Percentiles rank a stretch among this genome's conserved stretches.
phyloP scores from a whole-genome alignment of 2,113 vertebrate species.

The Misgurnus anguillicaudatus region DNA sequence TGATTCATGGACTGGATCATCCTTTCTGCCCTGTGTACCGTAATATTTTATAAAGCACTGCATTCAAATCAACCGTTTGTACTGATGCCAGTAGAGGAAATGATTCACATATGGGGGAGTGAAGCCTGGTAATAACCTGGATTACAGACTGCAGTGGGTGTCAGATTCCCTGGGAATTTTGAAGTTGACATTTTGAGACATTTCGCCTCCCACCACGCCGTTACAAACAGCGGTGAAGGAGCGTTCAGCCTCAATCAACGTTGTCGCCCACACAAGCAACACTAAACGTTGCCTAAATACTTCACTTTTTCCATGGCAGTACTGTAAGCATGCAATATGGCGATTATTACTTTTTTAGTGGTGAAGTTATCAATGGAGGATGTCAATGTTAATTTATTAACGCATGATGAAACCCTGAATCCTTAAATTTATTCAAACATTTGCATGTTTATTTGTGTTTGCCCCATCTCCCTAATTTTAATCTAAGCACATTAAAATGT shows the following conservation, averaged over 20 bases:
- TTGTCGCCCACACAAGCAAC: constrained; percentile 38
- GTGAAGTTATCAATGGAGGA: background rate
- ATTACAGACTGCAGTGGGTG: constrained; percentile 54
- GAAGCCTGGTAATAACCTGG: constrained; percentile 54
- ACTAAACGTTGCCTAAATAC: background rate
- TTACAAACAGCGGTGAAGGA: constrained; percentile 16
- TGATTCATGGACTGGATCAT: constrained; percentile 15
- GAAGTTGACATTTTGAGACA: constrained; percentile 51
- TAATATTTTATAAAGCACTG: constrained; percentile 45
- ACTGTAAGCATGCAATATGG: background rate
- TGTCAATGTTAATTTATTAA: background rate
- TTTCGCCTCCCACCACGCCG: constrained; percentile 46
- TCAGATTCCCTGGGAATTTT: constrained; percentile 43
- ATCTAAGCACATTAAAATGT: constrained; percentile 10
- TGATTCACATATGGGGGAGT: constrained; percentile 47
- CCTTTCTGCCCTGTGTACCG: background rate
- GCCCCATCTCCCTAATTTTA: constrained; percentile 1
- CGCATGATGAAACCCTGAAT: background rate
- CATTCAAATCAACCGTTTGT: constrained; percentile 49
- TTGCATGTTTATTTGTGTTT: constrained; percentile 7
- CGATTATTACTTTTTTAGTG: background rate
- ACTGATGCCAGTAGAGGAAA: constrained; percentile 44
- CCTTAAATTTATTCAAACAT: constrained; percentile 10
- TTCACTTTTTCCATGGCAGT: constrained; percentile 8
- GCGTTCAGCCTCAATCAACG: constrained; percentile 33